A percentile compares a stretch with the other conserved stretches of the same genome.
These are phyloP conservation scores for Scalopus aquaticus DNA, from an alignment of 2,113 vertebrate species.

Conservation along the genomic window DNA sequence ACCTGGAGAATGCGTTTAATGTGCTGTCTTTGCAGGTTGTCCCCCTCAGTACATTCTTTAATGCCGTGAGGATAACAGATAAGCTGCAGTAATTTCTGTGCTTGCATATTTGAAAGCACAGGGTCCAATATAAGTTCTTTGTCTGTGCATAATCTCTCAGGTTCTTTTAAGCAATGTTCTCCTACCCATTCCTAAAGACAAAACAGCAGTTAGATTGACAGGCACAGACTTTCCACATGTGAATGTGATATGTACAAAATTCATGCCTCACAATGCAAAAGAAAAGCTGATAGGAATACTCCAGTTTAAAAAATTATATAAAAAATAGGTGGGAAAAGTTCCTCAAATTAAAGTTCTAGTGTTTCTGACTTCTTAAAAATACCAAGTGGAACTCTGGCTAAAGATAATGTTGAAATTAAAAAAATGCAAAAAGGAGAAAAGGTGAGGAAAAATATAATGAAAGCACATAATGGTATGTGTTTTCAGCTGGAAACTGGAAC, in stretches of 20 bases:
- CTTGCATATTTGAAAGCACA: slow-evolving; percentile 87
- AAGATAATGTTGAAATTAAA: neutral
- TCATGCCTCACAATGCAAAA: neutral
- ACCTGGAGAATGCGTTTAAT: slow-evolving; percentile 88
- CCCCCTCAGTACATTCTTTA: slow-evolving; percentile 81
- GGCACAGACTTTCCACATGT: neutral
- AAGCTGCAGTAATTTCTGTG: slow-evolving; percentile 85
- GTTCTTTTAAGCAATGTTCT: slow-evolving; percentile 88
- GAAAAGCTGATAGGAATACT: neutral
- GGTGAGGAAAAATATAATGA: neutral
- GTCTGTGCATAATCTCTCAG: slow-evolving; percentile 86
- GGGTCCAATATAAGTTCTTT: slow-evolving; percentile 88
- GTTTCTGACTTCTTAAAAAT: slow-evolving; percentile 10
- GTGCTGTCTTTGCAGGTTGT: slow-evolving; percentile 85
- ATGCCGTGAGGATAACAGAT: slow-evolving; percentile 87
- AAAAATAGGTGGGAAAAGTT: neutral
- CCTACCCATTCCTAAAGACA: slow-evolving; percentile 87
- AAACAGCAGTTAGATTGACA: neutral
- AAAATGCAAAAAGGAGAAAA: neutral
- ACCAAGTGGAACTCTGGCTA: neutral
- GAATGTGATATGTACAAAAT: accelerated
- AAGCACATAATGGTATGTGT: neutral
- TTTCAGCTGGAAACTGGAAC: neutral
- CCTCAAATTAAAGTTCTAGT: neutral
- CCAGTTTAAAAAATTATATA: neutral